A percentile compares a stretch with the other conserved stretches of the same genome.
phyloP scores from a whole-genome alignment of 2,113 vertebrate genomes.

The Sclerurus mexicanus region DNA sequence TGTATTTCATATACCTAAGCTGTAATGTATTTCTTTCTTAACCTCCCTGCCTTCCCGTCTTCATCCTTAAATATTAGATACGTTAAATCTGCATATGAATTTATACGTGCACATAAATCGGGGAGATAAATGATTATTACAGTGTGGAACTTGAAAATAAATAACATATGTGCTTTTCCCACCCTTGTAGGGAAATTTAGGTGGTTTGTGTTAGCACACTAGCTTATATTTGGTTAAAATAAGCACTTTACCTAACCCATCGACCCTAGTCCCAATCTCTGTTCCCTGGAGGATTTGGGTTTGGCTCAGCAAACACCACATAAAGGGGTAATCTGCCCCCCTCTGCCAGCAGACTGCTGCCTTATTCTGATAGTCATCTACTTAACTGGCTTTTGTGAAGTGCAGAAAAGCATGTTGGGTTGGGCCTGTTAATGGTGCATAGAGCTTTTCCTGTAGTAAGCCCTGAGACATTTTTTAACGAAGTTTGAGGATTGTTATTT shows the following conservation, averaged over 20 bases:
- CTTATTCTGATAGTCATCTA: conserved; percentile 8
- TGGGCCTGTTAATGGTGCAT: conserved; percentile 26
- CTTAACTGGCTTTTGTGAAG: conserved; percentile 1
- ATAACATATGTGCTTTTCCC: conserved; percentile 12
- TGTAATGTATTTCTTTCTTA: background rate
- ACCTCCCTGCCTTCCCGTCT: background rate
- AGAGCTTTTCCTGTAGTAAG: conserved; percentile 23
- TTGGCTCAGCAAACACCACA: background rate
- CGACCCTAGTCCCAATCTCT: background rate
- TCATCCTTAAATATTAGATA: background rate
- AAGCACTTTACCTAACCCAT: conserved; percentile 41
- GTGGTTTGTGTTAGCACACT: background rate
- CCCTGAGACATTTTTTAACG: background rate
- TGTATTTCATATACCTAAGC: background rate
- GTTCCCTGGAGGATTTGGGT: background rate
- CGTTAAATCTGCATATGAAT: background rate
- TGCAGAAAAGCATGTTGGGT: background rate
- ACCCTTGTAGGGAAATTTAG: background rate
- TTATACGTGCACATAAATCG: background rate
- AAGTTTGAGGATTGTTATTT: conserved; percentile 35
- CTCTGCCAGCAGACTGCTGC: background rate
- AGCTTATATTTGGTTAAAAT: conserved; percentile 37
- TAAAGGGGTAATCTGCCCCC: background rate
- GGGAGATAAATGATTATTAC: background rate
- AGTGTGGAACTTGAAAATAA: background rate